Percentiles rank a stretch among this genome's conserved stretches.
Evolutionary conservation across 1,140 invertebrate genomes (phyloP).

Genomic region (Bombus haemorrhoidalis): DNA sequence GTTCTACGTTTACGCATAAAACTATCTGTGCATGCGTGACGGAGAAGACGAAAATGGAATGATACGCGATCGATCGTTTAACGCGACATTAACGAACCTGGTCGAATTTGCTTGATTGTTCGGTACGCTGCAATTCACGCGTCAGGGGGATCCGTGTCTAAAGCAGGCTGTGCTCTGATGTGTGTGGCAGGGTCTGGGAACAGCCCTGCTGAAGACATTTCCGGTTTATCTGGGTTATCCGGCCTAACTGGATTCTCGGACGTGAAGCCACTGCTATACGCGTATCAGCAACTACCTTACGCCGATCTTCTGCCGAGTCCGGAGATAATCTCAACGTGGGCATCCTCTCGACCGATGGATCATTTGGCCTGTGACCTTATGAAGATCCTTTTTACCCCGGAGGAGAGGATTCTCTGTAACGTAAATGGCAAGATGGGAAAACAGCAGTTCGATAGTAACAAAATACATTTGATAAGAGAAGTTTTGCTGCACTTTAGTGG

Average conservation of each 20-base stretch:
- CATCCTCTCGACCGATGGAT: conserved; percentile 81
- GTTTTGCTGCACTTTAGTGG: conserved; percentile 81
- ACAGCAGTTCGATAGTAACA: conserved; percentile 82
- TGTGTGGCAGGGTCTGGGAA: conserved; percentile 76
- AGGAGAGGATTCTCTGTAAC: conserved; percentile 82
- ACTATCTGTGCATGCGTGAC: conserved; percentile 55
- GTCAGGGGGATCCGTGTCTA: conserved; percentile 65
- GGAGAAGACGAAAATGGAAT: conserved; percentile 43
- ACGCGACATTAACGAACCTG: conserved; percentile 47
- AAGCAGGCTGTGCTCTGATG: conserved; percentile 72
- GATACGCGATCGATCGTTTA: conserved; percentile 58
- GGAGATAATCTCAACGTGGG: conserved; percentile 81
- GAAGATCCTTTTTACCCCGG: conserved; percentile 82
- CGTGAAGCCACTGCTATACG: conserved; percentile 74
- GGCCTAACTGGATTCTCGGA: conserved; percentile 75
- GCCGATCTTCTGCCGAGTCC: conserved; percentile 81
- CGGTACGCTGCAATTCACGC: conserved; percentile 51
- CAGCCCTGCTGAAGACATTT: conserved; percentile 76
- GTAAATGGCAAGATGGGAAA: conserved; percentile 84
- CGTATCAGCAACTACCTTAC: conserved; percentile 81
- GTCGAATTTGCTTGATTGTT: conserved; percentile 60
- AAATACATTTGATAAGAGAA: conserved; percentile 81
- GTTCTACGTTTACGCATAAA: background rate
- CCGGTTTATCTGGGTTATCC: conserved; percentile 75
- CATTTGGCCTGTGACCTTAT: conserved; percentile 83